phyloP scores from a whole-genome alignment of 2,113 vertebrate genomes.

The Pristiophorus japonicus region DNA sequence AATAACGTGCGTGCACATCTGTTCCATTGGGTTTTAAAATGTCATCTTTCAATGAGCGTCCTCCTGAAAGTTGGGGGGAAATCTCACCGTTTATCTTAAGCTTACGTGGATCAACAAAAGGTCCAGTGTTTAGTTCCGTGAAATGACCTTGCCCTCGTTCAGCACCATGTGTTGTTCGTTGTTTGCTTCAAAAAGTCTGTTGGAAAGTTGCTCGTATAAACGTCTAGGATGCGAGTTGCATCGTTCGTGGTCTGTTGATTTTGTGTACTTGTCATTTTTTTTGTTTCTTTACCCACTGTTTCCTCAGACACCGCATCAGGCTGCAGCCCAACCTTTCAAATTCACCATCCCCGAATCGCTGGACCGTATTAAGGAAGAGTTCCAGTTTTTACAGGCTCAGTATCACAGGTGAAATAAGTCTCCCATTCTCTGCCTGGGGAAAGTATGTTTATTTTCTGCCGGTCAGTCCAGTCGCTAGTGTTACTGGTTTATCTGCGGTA shows the following conservation, averaged over 20 bases:
- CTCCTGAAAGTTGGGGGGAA: conserved; percentile 12
- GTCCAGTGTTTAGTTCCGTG: conserved; percentile 5
- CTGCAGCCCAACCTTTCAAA: conserved; percentile 86
- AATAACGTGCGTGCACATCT: not conserved
- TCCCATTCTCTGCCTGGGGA: conserved; percentile 16
- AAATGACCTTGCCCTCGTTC: conserved; percentile 9
- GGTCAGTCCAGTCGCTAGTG: conserved; percentile 16
- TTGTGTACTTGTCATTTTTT: not conserved
- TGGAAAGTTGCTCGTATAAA: conserved; percentile 2
- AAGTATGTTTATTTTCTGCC: conserved; percentile 34
- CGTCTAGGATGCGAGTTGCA: not conserved
- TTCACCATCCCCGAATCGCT: conserved; percentile 88
- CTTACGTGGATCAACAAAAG: conserved; percentile 8
- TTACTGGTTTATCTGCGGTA: conserved; percentile 51
- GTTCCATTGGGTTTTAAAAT: not conserved
- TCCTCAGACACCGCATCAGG: conserved; percentile 76
- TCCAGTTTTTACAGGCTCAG: conserved; percentile 90
- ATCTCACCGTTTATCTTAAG: not conserved
- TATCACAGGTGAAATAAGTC: conserved; percentile 78
- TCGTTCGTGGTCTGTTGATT: not conserved
- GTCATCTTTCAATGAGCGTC: not conserved
- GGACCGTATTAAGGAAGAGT: conserved; percentile 91
- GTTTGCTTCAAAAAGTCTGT: not conserved
- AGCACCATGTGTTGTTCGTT: not conserved
- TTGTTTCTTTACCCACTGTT: conserved; percentile 41